Evolutionary conservation across 64 coral and sea anemone species (phyloP), one percentile per base, ranked within the genome.

Genomic region (Actinia tenebrosa): DNA sequence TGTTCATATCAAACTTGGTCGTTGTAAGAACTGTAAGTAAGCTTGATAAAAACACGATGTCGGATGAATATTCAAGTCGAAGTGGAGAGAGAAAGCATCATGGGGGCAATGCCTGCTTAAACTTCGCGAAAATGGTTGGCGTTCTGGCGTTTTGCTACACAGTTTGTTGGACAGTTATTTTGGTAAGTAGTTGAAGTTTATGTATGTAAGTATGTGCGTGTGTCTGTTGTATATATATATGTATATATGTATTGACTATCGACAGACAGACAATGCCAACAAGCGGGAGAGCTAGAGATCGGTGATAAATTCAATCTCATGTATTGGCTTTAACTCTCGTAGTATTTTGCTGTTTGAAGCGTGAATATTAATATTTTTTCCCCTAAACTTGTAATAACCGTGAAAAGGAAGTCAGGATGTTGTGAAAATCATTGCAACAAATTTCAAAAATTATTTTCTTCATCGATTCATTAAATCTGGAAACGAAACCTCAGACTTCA

Each of bases 81-180:
- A 22, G 52, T 46, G 27, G 61, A 18, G n/a, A 97, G 88, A 79
- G 55, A 78, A 52, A 87, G 77, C 42, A 50, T 8, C 47, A 87
- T 45, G 58, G 71, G 1, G 87, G 78, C 0, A 80, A 83, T 81
- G 94, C 94, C 25, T 97, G 94, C n/a, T 80, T 97, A 44, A 97
- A 89, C 59, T 97, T 97, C 60, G 94, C 94, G 8, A 97, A 97
- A 84, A 97, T 97, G 94, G 94, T 97, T 45, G 91, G 84, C 7
- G 84, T 97, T 7, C 83, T 97, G 63, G 88, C 94, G 3, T 50
- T 97, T 10, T 97, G 94, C 60, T 97, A 97, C 79, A 87, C 94
- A 60, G 15, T 93, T 13, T 97, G 94, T 45, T 97, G 94, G 94
- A 93, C 94, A 19, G 83, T 84, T 53, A 91, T 97, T 81, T 83